Percentiles rank a stretch among this genome's conserved stretches.
phyloP scores from a whole-genome alignment of 2,888 invertebrate species.

The Zelleria hepariella region DNA sequence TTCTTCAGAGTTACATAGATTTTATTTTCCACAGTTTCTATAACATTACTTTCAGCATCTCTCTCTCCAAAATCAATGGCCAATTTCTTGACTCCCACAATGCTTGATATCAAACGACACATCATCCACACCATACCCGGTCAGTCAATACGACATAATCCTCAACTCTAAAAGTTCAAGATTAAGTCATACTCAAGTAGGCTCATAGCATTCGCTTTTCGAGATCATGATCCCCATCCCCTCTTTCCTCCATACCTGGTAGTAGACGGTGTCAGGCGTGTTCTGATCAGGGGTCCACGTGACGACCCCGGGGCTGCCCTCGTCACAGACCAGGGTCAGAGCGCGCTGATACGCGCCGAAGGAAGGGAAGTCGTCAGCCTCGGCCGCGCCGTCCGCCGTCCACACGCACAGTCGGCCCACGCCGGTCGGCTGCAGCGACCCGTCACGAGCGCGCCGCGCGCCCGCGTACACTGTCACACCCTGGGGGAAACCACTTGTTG shows the following conservation, averaged over 20 bases:
- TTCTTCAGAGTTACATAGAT: too few relatives aligned
- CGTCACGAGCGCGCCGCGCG: conserved; percentile 77
- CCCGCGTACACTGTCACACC: conserved; percentile 87
- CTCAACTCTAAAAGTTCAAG: too few relatives aligned
- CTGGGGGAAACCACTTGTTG: conserved; percentile 67
- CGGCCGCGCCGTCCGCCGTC: conserved; percentile 80
- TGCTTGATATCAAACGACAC: too few relatives aligned
- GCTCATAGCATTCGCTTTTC: too few relatives aligned
- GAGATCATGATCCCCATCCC: too few relatives aligned
- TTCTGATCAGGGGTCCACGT: conserved; percentile 89
- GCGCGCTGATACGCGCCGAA: conserved; percentile 93
- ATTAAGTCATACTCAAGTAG: too few relatives aligned
- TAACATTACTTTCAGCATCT: too few relatives aligned
- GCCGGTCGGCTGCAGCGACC: conserved; percentile 80
- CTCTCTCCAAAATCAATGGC: too few relatives aligned
- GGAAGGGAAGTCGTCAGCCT: conserved; percentile 85
- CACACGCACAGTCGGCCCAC: conserved; percentile 90
- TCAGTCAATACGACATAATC: too few relatives aligned
- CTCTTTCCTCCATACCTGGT: conserved; percentile 76
- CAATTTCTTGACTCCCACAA: too few relatives aligned
- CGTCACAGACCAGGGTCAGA: conserved; percentile 85
- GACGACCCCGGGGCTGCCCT: conserved; percentile 86
- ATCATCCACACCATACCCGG: too few relatives aligned
- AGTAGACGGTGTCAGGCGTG: conserved; percentile 93
- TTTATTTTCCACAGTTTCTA: too few relatives aligned